These are phyloP conservation scores for Paramisgurnus dabryanus DNA, from an alignment of 2,113 vertebrate species.

Conservation along the genomic window DNA sequence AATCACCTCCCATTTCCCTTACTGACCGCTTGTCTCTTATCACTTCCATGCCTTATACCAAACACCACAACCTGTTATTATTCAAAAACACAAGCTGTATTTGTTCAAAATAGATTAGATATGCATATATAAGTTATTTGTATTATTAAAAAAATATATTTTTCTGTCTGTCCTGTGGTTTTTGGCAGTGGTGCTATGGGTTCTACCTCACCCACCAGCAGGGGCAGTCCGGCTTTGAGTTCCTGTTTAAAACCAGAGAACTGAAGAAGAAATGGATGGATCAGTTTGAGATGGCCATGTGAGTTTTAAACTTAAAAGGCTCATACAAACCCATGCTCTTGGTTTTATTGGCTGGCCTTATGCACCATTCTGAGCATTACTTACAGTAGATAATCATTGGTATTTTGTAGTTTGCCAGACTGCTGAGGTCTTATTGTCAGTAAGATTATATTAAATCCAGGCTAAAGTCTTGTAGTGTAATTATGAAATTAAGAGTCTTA, in stretches of 20 bases:
- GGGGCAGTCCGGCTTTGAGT: constrained; percentile 92
- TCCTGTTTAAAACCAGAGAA: constrained; percentile 98
- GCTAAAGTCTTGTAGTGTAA: no score
- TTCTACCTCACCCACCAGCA: constrained; percentile 97
- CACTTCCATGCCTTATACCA: constrained; percentile 3
- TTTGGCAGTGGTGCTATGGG: constrained; percentile 90
- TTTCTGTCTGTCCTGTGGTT: constrained; percentile 3
- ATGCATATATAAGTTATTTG: neutral
- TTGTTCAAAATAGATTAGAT: no score
- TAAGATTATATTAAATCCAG: no score
- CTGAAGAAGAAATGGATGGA: constrained; percentile 98
- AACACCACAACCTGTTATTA: neutral
- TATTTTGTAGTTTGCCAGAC: no score
- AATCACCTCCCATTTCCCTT: constrained; percentile 52
- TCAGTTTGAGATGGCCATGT: constrained; percentile 98
- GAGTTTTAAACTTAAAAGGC: constrained; percentile 67
- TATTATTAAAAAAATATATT: neutral
- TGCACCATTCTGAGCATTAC: no score
- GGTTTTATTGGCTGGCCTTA: neutral
- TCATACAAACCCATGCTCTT: constrained; percentile 8
- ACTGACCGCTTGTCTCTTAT: constrained; percentile 34
- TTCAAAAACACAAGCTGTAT: neutral
- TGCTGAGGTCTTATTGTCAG: no score
- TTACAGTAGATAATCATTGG: no score
- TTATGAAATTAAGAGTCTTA: no score